Base-by-base conservation (phyloP, 2,888 invertebrate species). In the Tachina fera region DNA sequence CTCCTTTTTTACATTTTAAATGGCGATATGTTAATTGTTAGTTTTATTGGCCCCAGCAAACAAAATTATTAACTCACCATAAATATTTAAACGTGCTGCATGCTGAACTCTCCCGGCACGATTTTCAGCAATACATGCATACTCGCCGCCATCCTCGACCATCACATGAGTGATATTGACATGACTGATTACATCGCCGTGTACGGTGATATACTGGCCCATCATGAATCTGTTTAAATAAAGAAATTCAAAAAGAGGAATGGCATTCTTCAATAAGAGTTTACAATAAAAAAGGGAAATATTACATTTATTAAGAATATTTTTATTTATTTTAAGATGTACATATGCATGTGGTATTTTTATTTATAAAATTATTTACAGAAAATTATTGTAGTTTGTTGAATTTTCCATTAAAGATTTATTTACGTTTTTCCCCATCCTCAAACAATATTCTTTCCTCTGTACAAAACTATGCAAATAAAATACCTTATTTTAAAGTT, bases 121-220 rank as follows among this genome's bases (percentile, higher is more conserved):
- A 93, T 96, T 97, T 90, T 95, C 95, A 0, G 96, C 96, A 8
- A 94, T 94, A 91, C 97, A 97, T 61, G 95, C 94, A 93, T 96
- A 97, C 91, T 96, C 96, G 31, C 97, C 97, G 19, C 97, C 96
- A 90, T 97, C 96, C 92, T 96, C 95, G 68, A 96, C 95, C 94
- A 95, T 95, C 88, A 96, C 96, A 91, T 95, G 95, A 91, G 95
- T 96, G 90, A 97, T 96, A 93, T 97, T 97, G 89, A 97, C 96
- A 93, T 96, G 96, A 91, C 96, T 96, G 92, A 96, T 96, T 89
- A 97, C 96, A 92, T 96, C 96, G 78, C 96, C 96, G 89, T 96
- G 96, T 61, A 96, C 95, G 82, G 95, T 96, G 89, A 96, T 96
- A 92, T 96, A 96, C 92, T 96, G 96, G 56, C 96, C 96, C 91